These are phyloP conservation scores for Patella vulgata DNA, from an alignment of 1,140 invertebrate genomes.

Conservation along the genomic window DNA sequence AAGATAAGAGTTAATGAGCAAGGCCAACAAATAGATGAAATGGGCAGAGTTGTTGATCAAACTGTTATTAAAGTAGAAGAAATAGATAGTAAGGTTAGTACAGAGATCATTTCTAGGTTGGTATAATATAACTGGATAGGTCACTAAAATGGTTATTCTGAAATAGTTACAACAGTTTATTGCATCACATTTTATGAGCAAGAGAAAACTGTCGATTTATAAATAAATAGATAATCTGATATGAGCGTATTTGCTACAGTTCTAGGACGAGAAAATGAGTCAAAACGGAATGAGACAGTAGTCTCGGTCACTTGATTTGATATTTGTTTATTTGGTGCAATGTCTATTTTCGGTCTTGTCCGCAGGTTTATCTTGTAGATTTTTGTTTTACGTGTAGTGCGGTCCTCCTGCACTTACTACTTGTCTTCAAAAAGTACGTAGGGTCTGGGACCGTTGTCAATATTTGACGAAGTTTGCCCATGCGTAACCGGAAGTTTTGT, in stretches of 20 bases:
- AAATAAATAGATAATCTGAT: not conserved
- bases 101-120: not conserved
- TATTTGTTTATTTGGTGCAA: no score
- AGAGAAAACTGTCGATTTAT: not conserved
- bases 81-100: conserved; percentile 53
- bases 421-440: no score
- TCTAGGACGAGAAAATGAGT: no score
- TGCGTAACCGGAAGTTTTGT: no score
- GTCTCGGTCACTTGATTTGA: no score
- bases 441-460: no score
- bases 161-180: not conserved
- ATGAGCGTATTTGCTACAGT: not conserved
- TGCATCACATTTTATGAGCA: not conserved
- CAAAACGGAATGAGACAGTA: not conserved
- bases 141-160: not conserved
- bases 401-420: no score
- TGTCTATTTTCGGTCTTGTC: no score
- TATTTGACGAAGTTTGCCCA: no score
- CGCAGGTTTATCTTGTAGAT: no score
- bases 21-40: conserved; percentile 40
- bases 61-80: conserved; percentile 52
- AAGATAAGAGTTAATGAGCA: conserved; percentile 39
- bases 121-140: not conserved
- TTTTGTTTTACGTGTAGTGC: no score
- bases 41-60: conserved; percentile 47